Conservation (phyloP, 2,797 vertebrate genomes). For the Danio jaintianensis region DNA sequence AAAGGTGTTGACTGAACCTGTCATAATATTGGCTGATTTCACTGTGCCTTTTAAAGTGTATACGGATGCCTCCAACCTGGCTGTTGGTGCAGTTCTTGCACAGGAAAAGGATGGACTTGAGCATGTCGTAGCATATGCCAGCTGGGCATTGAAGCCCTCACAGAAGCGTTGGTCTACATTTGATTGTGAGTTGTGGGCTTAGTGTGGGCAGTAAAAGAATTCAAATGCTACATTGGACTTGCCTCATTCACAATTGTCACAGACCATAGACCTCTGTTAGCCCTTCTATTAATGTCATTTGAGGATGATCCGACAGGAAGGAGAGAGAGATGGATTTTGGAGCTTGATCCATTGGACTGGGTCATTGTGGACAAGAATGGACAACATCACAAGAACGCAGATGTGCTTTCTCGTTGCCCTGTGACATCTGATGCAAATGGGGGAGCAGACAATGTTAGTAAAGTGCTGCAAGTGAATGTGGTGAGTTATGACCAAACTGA, state of each 20-base stretch:
- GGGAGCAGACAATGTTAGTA: too few species aligned
- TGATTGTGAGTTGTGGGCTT: constrained; percentile 20
- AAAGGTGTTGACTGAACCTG: not conserved
- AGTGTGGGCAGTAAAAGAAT: not conserved
- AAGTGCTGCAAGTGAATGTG: not conserved
- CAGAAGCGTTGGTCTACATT: constrained; percentile 11
- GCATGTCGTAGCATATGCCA: constrained; percentile 27
- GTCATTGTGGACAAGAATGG: constrained; percentile 38
- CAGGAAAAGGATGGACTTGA: constrained; percentile 21
- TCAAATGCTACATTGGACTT: constrained; percentile 30
- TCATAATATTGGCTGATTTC: constrained; percentile 27
- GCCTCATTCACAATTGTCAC: constrained; percentile 49
- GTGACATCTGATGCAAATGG: not conserved
- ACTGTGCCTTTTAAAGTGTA: constrained; percentile 30
- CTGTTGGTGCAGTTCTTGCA: not conserved
- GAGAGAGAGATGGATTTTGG: constrained; percentile 46
- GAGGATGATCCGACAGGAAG: constrained; percentile 49
- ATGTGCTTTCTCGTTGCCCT: constrained; percentile 39
- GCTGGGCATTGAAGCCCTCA: not conserved
- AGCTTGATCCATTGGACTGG: constrained; percentile 50
- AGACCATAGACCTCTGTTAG: constrained; percentile 46
- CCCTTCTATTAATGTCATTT: constrained; percentile 4
- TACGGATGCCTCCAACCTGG: constrained; percentile 20
- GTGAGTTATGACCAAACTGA: constrained; percentile 30
- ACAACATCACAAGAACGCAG: constrained; percentile 27